Conservation (phyloP, 2,113 vertebrate species). For the Clarias batrachus region DNA sequence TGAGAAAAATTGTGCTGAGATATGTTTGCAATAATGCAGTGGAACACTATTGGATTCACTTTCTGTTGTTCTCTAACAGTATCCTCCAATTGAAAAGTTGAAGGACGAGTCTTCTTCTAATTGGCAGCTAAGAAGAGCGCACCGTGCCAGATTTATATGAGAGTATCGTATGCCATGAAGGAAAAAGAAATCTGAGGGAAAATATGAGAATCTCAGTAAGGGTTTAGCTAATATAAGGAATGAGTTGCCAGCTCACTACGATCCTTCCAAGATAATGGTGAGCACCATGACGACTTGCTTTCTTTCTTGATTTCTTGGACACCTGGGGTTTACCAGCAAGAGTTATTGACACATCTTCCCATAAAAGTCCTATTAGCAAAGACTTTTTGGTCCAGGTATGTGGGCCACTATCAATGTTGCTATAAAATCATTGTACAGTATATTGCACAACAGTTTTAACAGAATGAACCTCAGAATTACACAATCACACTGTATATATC, state of each 20-base stretch:
- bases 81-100: conserved; percentile 4
- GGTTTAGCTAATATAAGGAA: conserved; percentile 9
- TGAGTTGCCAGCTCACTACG: neutral
- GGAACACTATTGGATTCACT: neutral
- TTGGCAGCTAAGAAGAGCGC: conserved; percentile 12
- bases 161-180: neutral
- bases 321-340: neutral
- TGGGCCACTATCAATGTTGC: neutral
- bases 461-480: neutral
- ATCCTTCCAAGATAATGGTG: conserved; percentile 1
- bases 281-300: neutral
- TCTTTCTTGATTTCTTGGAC: neutral
- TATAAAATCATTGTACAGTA: neutral
- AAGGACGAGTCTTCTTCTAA: conserved; percentile 20
- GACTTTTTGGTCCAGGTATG: neutral
- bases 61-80: neutral
- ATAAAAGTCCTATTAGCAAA: neutral
- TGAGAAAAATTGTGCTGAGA: neutral
- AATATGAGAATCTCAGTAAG: conserved; percentile 20
- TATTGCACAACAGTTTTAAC: neutral
- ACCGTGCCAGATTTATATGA: conserved; percentile 27
- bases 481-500: neutral
- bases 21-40: conserved; percentile 3
- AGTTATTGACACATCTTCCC: neutral
- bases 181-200: conserved; percentile 16